Conservation (phyloP, 2,113 vertebrate species). For the Eolophus roseicapilla region DNA sequence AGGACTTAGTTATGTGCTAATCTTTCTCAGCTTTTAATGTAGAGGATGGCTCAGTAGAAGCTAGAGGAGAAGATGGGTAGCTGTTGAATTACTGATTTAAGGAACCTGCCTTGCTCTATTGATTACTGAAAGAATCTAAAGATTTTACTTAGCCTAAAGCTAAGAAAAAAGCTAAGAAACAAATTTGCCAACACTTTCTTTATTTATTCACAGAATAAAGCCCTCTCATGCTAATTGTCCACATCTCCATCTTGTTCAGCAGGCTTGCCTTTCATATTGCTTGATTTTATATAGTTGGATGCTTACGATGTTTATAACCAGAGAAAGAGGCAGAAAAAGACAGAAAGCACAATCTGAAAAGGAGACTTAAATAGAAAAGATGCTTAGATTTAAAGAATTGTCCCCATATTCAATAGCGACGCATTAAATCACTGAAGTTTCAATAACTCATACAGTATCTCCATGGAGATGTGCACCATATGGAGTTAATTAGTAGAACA, state of each 20-base stretch:
- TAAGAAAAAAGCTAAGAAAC: not conserved
- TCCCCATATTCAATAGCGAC: slow-evolving; percentile 66
- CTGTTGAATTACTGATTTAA: not conserved
- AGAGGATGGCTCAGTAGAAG: not conserved
- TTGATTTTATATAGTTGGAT: not conserved
- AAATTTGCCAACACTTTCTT: not conserved
- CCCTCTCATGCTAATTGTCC: not conserved
- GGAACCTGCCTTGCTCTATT: not conserved
- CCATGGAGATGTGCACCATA: slow-evolving; percentile 83
- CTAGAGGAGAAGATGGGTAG: not conserved
- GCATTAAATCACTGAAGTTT: slow-evolving; percentile 70
- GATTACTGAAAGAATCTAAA: not conserved
- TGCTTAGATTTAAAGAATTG: slow-evolving; percentile 65
- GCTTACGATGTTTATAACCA: not conserved
- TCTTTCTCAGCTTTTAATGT: not conserved
- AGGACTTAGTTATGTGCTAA: not conserved
- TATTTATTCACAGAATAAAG: not conserved
- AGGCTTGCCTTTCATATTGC: not conserved
- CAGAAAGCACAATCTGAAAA: not conserved
- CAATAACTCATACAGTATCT: slow-evolving; percentile 81
- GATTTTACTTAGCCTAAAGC: not conserved
- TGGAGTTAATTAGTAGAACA: slow-evolving; percentile 84
- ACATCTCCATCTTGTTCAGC: not conserved
- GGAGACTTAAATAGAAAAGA: slow-evolving; percentile 38
- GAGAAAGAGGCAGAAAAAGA: not conserved